Conservation (phyloP, 2,797 vertebrate species). For the Tapirus indicus region DNA sequence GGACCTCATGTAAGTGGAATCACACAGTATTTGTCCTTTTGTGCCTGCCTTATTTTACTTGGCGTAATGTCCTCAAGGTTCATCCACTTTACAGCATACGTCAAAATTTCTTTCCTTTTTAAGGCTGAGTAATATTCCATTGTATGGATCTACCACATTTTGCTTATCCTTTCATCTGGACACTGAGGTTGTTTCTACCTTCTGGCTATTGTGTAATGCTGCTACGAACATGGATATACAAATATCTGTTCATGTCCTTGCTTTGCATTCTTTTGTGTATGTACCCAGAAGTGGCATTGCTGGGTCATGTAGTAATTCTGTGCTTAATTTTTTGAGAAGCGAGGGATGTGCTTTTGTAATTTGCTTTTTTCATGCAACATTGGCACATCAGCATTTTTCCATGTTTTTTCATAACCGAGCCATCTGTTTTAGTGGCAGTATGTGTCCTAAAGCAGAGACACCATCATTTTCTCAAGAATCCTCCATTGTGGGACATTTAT, state of each 20-base stretch:
- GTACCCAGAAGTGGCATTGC: neutral
- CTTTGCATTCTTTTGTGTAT: neutral
- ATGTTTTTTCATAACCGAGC: neutral
- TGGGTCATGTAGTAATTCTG: neutral
- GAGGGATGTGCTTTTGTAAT: too few relatives aligned
- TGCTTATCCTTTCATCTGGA: neutral
- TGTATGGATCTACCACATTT: fast-evolving
- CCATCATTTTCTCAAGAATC: neutral
- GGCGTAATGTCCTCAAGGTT: neutral
- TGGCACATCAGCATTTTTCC: neutral
- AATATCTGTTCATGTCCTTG: too few relatives aligned
- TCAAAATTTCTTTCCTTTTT: neutral
- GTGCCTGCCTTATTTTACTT: neutral
- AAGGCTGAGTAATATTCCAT: neutral
- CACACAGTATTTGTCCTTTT: neutral
- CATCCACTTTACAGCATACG: fast-evolving
- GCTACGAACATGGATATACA: neutral
- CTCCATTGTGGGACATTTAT: neutral
- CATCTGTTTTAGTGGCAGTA: neutral
- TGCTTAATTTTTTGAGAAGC: neutral
- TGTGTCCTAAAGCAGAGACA: neutral
- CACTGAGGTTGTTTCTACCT: neutral
- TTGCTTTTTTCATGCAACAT: neutral
- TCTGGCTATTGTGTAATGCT: neutral
- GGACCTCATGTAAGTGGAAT: neutral